phyloP scores from a whole-genome alignment of 1,140 invertebrate species.

The Leptinotarsa lineolata region DNA sequence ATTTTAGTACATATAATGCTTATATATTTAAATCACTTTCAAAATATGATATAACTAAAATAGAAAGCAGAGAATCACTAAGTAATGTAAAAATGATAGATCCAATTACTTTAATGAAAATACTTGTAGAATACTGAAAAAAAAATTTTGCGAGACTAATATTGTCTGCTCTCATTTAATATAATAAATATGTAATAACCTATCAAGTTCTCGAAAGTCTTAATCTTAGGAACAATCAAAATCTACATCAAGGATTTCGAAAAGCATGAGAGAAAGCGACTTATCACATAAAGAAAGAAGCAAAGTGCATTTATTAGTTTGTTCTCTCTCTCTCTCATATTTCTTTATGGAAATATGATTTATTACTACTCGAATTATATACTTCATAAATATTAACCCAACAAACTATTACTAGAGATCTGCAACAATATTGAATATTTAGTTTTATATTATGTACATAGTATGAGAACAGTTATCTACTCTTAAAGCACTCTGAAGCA shows the following conservation, averaged over 20 bases:
- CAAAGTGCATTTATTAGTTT: background rate
- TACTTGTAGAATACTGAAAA: conserved; percentile 16
- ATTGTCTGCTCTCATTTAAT: conserved; percentile 4
- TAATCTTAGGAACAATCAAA: conserved; percentile 28
- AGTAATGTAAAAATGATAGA: background rate
- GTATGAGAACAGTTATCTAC: too few species aligned
- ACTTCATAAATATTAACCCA: too few species aligned
- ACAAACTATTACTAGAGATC: too few species aligned
- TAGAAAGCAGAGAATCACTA: conserved; percentile 13
- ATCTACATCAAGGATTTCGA: background rate
- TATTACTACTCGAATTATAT: too few species aligned
- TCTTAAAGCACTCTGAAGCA: too few species aligned
- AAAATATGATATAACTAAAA: conserved; percentile 5
- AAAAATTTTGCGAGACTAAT: conserved; percentile 6
- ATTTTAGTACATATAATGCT: background rate
- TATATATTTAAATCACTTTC: conserved; percentile 13
- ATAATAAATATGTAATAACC: background rate
- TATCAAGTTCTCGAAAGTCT: conserved; percentile 9
- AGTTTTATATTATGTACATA: too few species aligned
- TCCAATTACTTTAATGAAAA: conserved; percentile 13
- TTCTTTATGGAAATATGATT: too few species aligned
- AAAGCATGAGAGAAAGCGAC: conserved; percentile 7
- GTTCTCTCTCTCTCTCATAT: too few species aligned
- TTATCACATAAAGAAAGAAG: conserved; percentile 25
- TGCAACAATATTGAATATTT: too few species aligned